Percentiles rank a stretch among this genome's conserved stretches.
These are phyloP conservation scores for Meliscaeva auricollis DNA, from an alignment of 2,888 invertebrate genomes.

Conservation along the genomic window DNA sequence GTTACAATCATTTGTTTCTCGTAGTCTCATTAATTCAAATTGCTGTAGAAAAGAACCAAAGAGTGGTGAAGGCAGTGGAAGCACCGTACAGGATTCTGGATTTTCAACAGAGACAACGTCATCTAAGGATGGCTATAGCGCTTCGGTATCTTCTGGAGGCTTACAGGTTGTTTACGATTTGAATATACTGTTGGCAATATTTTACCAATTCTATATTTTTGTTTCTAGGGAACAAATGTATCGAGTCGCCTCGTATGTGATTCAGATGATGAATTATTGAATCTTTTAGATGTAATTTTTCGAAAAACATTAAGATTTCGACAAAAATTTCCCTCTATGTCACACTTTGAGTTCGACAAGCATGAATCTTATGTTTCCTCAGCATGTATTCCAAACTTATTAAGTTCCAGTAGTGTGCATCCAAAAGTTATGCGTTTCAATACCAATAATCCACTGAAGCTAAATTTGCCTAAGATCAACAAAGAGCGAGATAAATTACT, in stretches of 20 bases:
- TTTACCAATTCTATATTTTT: background rate
- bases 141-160: constrained; percentile 87
- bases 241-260: constrained; percentile 83
- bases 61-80: constrained; percentile 86
- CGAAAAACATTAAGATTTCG: constrained; percentile 89
- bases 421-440: constrained; percentile 82
- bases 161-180: constrained; percentile 82
- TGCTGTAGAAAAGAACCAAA: constrained; percentile 87
- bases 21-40: constrained; percentile 88
- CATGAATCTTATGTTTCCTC: constrained; percentile 72
- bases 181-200: background rate
- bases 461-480: constrained; percentile 87
- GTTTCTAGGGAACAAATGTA: constrained; percentile 80
- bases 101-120: constrained; percentile 95
- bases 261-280: constrained; percentile 93
- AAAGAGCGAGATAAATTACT: constrained; percentile 91
- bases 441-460: constrained; percentile 82
- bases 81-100: constrained; percentile 92
- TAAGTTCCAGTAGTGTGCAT: constrained; percentile 78
- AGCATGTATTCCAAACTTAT: constrained; percentile 64
- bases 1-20: constrained; percentile 81
- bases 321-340: constrained; percentile 89
- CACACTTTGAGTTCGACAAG: constrained; percentile 83
- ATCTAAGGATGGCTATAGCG: constrained; percentile 91
- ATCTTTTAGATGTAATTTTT: constrained; percentile 93